phyloP scores from a whole-genome alignment of 35 echinoderm and acorn worm species.

The Nesometra sesokonis region DNA sequence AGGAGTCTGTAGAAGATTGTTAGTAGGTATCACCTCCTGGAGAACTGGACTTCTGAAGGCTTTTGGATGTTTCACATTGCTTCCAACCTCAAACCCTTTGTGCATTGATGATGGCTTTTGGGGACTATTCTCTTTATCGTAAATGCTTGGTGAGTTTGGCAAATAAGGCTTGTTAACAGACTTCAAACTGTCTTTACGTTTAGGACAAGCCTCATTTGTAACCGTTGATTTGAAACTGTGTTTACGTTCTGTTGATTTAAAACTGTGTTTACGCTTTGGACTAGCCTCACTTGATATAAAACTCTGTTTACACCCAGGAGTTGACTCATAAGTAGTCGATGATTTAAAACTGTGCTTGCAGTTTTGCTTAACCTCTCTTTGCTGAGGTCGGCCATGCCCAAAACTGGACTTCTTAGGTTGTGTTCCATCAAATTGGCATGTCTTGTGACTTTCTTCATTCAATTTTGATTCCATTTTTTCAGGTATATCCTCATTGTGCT shows the following conservation, averaged over 20 bases:
- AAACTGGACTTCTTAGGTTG: not conserved
- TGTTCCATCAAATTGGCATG: not conserved
- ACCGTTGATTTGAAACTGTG: not conserved
- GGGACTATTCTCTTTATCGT: not conserved
- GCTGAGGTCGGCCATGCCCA: not conserved
- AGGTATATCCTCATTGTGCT: not conserved
- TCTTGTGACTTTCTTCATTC: not conserved
- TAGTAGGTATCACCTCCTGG: not conserved
- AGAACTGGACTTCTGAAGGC: not conserved
- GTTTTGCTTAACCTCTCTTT: too few species aligned
- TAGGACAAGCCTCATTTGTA: not conserved
- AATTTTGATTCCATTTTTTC: not conserved
- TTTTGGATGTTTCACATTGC: not conserved
- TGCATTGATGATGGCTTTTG: not conserved
- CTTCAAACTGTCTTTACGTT: too few species aligned
- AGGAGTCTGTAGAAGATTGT: not conserved
- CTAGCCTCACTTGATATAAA: not conserved
- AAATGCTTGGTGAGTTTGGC: not conserved
- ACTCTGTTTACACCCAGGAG: too few species aligned
- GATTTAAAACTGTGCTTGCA: too few species aligned
- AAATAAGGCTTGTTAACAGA: too few species aligned
- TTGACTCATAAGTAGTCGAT: too few species aligned
- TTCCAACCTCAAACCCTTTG: not conserved
- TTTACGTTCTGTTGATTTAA: not conserved
- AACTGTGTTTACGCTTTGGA: not conserved